Evolutionary conservation across 2,113 vertebrate species (phyloP), one percentile per base, ranked within the genome.

Genomic region (Gymnorhina tibicen): DNA sequence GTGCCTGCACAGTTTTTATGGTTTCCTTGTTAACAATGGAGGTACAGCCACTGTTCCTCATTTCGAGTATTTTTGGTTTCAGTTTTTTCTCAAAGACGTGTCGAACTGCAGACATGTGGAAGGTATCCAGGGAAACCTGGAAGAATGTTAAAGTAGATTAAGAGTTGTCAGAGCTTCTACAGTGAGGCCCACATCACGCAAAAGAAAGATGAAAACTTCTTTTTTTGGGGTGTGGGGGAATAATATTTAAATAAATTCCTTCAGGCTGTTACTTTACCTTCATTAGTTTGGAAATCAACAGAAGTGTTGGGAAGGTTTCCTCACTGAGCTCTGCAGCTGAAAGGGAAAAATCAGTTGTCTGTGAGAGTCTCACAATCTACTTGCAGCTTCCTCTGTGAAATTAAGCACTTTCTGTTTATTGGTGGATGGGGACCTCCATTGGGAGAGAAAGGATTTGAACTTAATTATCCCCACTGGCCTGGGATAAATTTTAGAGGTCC

Each of bases 201-300:
- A 49, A 79, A 72, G 37, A 33, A n/a, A 87, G 19, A 49, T 3
- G 2, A 58, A 50, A 85, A 22, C 13, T 50, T 3, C 28, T 67
- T 72, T 70, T 24, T 33, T 33, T 4, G 12, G 32, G 6, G 6
- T 30, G 30, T 0, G 1, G 3, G 4, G 26, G 9, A 63, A 44
- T 35, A 41, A 79, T n/a, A 27, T n/a, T 62, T 4, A 56, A 74
- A 66, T 49, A 8, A 16, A 55, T 53, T 16, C 2, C 16, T 69
- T 85, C 15, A 60, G 33, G 37, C 8, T 16, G 41, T 10, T 78
- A 60, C 39, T 58, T 97, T 98, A 99, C 99, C 99, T 99, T 99
- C 99, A 99, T 99, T 39, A 99, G 95, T 93, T 99, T 99, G 92
- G 98, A 98, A 63, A 99, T 99, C 62, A 99, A 73, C 35, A 99